Conservation (phyloP, 2,113 vertebrate genomes). For the Leucopternis melanops region DNA sequence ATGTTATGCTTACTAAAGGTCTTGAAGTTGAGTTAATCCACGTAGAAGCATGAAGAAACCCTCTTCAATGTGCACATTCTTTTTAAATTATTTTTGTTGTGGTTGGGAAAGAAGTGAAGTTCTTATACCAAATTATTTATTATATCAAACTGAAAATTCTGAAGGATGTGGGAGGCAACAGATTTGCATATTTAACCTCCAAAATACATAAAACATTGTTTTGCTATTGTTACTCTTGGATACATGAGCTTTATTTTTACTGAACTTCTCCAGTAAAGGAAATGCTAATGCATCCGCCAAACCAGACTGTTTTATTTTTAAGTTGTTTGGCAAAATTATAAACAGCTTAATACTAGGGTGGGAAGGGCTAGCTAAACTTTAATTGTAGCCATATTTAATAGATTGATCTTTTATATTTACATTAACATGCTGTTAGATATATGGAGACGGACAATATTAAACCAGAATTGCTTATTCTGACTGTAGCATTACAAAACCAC, state of each 20-base stretch:
- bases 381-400: background rate
- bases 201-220: background rate
- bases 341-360: background rate
- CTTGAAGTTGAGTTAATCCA: background rate
- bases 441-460: background rate
- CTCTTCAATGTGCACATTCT: accelerated
- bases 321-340: background rate
- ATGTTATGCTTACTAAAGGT: background rate
- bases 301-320: background rate
- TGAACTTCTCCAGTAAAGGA: background rate
- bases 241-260: background rate
- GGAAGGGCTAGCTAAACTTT: background rate
- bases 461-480: background rate
- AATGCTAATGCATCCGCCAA: background rate
- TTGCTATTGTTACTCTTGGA: background rate
- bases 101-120: background rate
- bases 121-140: background rate
- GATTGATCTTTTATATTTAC: background rate
- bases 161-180: background rate
- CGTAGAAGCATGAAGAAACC: background rate
- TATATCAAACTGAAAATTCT: background rate
- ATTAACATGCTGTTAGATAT: background rate
- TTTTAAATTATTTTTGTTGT: background rate
- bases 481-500: background rate
- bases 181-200: background rate